Evolutionary conservation across 1,140 invertebrate genomes (phyloP).

Genomic region (Hypothenemus hampei): DNA sequence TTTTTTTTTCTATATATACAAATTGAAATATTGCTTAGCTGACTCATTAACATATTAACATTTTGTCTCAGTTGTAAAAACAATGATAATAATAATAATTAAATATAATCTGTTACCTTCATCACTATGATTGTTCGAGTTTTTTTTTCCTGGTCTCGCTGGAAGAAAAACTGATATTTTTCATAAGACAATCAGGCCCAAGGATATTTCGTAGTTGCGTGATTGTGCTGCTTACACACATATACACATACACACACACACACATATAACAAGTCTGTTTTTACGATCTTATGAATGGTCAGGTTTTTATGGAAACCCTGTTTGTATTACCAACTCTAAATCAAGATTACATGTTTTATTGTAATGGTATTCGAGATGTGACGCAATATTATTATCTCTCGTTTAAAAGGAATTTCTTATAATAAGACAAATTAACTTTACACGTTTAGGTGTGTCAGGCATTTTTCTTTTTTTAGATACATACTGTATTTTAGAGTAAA

Average conservation of each 20-base stretch:
- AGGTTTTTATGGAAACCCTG: constrained; percentile 16
- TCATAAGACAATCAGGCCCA: neutral
- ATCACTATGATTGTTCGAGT: too few relatives aligned
- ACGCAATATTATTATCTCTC: constrained; percentile 12
- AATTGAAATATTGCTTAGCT: too few relatives aligned
- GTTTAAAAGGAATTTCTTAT: constrained; percentile 22
- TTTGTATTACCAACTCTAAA: constrained; percentile 15
- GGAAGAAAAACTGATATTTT: neutral
- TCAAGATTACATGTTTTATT: constrained; percentile 24
- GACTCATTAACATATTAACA: too few relatives aligned
- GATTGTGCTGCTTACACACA: constrained; percentile 1
- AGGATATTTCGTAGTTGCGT: constrained; percentile 1
- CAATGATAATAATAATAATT: too few relatives aligned
- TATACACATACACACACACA: neutral
- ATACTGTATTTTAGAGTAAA: too few relatives aligned
- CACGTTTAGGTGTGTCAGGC: too few relatives aligned
- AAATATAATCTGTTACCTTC: too few relatives aligned
- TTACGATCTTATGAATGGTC: constrained; percentile 14
- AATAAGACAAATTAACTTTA: constrained; percentile 19
- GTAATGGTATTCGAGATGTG: constrained; percentile 12
- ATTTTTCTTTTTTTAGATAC: too few relatives aligned
- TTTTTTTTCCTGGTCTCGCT: too few relatives aligned
- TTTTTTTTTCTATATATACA: too few relatives aligned
- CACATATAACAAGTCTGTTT: neutral
- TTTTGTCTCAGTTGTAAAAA: too few relatives aligned